phyloP scores from a whole-genome alignment of 2,113 vertebrate species.

The Nibea coibor region DNA sequence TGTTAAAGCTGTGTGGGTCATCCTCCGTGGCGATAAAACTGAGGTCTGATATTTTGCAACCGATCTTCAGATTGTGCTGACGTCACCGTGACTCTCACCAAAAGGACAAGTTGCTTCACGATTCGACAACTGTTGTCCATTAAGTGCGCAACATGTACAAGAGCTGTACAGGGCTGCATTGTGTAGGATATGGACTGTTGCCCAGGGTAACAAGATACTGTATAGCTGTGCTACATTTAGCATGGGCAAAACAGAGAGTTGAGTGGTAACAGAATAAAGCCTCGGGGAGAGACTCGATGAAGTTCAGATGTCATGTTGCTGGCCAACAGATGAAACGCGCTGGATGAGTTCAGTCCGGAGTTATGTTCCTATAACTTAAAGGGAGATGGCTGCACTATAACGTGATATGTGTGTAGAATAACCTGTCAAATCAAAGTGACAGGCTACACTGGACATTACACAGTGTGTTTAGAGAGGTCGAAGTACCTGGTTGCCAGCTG shows the following conservation, averaged over 20 bases:
- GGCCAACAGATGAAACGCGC: slow-evolving; percentile 27
- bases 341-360: slow-evolving; percentile 13
- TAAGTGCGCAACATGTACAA: slow-evolving; percentile 35
- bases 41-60: slow-evolving; percentile 8
- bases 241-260: slow-evolving; percentile 35
- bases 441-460: not conserved
- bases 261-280: slow-evolving; percentile 54
- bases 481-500: slow-evolving; percentile 96
- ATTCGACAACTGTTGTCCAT: slow-evolving; percentile 56
- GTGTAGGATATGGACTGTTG: slow-evolving; percentile 24
- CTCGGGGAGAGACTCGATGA: slow-evolving; percentile 35
- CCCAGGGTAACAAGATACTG: slow-evolving; percentile 47
- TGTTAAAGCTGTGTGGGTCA: not conserved
- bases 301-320: slow-evolving; percentile 36
- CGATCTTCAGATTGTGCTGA: not conserved
- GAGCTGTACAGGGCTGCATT: slow-evolving; percentile 21
- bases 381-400: not conserved
- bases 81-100: slow-evolving; percentile 12
- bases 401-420: not conserved
- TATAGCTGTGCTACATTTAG: slow-evolving; percentile 54
- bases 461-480: not conserved
- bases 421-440: not conserved
- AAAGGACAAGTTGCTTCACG: slow-evolving; percentile 17
- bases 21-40: not conserved
- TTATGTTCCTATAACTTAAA: slow-evolving; percentile 12